Conservation (phyloP, 2,888 invertebrate genomes). For the Tetanocera ferruginea region DNA sequence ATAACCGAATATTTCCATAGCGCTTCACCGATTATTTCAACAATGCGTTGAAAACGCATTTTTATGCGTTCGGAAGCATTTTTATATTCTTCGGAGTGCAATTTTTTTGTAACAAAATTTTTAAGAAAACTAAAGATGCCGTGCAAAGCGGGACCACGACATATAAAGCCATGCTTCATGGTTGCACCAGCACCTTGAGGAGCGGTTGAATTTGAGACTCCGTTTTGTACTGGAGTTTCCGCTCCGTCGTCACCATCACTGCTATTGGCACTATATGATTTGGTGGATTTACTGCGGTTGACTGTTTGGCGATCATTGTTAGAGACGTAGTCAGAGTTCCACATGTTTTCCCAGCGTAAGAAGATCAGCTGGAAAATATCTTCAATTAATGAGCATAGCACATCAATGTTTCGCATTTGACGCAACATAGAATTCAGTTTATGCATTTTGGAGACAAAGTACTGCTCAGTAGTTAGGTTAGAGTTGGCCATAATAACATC, state of each 20-base stretch:
- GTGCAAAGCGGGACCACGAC: conserved; percentile 56
- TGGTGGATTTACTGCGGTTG: conserved; percentile 35
- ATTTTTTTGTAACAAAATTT: conserved; percentile 62
- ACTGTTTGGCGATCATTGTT: background rate
- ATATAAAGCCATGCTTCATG: conserved; percentile 60
- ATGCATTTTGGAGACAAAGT: conserved; percentile 55
- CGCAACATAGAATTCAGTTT: conserved; percentile 59
- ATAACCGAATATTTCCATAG: conserved; percentile 66
- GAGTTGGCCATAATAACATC: conserved; percentile 58
- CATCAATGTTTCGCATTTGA: conserved; percentile 59
- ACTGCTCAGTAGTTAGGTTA: conserved; percentile 41
- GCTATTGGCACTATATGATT: conserved; percentile 39
- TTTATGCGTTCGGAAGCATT: conserved; percentile 57
- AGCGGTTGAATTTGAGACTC: conserved; percentile 34
- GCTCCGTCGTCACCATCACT: conserved; percentile 44
- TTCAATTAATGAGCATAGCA: conserved; percentile 61
- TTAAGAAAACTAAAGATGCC: conserved; percentile 62
- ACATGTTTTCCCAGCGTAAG: conserved; percentile 66
- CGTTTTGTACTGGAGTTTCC: conserved; percentile 10
- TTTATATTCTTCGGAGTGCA: conserved; percentile 65
- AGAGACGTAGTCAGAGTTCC: conserved; percentile 5
- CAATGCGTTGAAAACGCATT: conserved; percentile 58
- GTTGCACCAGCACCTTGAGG: conserved; percentile 1
- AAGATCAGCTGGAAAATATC: conserved; percentile 65
- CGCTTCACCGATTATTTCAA: conserved; percentile 63